Conservation (phyloP, 2,888 invertebrate species). For the Clitarchus hookeri region DNA sequence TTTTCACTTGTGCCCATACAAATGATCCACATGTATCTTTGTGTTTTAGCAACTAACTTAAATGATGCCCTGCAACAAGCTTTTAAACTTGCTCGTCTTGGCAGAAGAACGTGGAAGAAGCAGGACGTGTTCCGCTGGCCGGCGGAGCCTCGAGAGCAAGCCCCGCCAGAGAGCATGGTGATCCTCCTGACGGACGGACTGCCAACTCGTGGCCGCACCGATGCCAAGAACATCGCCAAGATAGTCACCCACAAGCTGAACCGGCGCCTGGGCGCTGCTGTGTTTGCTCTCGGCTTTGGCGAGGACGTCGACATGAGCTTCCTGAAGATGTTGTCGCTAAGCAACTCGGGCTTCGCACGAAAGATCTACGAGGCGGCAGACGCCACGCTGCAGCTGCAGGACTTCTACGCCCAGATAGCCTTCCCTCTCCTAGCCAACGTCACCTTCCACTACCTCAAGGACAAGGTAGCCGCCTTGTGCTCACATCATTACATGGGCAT, state of each 20-base stretch:
- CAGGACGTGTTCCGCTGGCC: neutral
- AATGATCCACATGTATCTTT: neutral
- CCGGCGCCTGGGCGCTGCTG: conserved; percentile 51
- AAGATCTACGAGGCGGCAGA: conserved; percentile 56
- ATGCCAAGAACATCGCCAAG: conserved; percentile 58
- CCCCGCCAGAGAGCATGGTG: conserved; percentile 59
- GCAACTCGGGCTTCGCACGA: conserved; percentile 69
- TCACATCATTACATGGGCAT: too few species aligned
- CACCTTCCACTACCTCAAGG: conserved; percentile 64
- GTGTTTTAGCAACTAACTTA: conserved; percentile 20
- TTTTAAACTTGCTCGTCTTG: conserved; percentile 24
- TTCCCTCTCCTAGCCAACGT: conserved; percentile 70
- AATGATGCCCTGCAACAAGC: conserved; percentile 19
- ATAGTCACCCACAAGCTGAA: neutral
- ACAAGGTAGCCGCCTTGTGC: conserved; percentile 53
- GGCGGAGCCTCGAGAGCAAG: neutral
- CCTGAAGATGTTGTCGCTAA: conserved; percentile 66
- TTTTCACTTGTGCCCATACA: neutral
- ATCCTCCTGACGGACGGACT: conserved; percentile 71
- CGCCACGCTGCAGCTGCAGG: conserved; percentile 66
- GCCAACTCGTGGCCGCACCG: conserved; percentile 64
- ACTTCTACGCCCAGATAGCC: conserved; percentile 70
- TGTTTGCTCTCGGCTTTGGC: conserved; percentile 73
- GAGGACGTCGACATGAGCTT: conserved; percentile 69
- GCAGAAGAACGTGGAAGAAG: conserved; percentile 4